These are phyloP conservation scores for Tholera decimalis DNA, from an alignment of 2,888 invertebrate species.

Conservation along the genomic window DNA sequence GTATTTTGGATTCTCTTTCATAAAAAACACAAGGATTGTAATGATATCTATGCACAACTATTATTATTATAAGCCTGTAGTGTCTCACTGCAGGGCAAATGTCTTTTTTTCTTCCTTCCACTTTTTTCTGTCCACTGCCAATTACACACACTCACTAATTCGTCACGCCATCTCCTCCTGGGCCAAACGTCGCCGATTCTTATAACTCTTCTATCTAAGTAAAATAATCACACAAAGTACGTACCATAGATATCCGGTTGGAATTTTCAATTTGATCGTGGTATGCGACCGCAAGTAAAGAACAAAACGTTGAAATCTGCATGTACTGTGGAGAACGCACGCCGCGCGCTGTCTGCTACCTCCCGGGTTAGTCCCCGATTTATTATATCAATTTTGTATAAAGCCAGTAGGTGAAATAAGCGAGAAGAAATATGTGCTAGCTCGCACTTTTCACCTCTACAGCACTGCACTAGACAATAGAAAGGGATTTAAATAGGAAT, in stretches of 20 bases:
- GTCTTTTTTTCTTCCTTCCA: too few species aligned
- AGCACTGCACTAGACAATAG: conserved; percentile 48
- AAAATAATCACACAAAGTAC: conserved; percentile 41
- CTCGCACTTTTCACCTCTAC: conserved; percentile 54
- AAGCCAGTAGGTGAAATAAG: conserved; percentile 67
- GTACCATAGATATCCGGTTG: conserved; percentile 71
- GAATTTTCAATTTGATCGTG: conserved; percentile 86
- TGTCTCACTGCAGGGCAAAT: too few species aligned
- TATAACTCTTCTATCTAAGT: too few species aligned
- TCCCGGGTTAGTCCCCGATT: conserved; percentile 78
- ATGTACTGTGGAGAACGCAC: conserved; percentile 71
- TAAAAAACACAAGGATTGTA: neutral
- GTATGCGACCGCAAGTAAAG: conserved; percentile 77
- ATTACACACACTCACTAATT: too few species aligned
- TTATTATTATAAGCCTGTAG: too few species aligned
- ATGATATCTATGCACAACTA: too few species aligned
- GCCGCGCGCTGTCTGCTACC: conserved; percentile 61
- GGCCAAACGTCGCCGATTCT: too few species aligned
- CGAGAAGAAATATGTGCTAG: conserved; percentile 56
- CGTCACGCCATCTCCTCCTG: too few species aligned
- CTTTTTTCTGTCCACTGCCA: too few species aligned
- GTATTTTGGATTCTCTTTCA: neutral
- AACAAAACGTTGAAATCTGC: conserved; percentile 83
- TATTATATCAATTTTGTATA: conserved; percentile 82
- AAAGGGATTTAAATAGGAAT: conserved; percentile 50